A percentile compares a stretch with the other conserved stretches of the same genome.
phyloP scores from a whole-genome alignment of 2,113 vertebrate genomes.

The Varanus komodoensis region DNA sequence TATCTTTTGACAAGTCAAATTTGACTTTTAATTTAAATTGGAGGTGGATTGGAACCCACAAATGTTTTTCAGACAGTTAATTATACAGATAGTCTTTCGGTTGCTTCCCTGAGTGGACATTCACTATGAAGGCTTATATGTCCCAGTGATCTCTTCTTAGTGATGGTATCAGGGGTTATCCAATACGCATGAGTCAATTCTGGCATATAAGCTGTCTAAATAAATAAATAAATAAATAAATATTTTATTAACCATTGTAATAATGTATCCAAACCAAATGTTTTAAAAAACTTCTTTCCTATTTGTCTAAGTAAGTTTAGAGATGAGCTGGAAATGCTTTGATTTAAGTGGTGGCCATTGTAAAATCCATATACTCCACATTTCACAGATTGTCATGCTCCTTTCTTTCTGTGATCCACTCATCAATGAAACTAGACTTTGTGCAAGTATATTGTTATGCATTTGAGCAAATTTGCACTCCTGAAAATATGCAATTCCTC shows the following conservation, averaged over 20 bases:
- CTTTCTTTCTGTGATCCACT: no score
- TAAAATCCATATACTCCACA: no score
- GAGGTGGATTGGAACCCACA: not conserved
- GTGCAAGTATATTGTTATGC: no score
- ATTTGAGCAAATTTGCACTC: no score
- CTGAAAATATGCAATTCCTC: no score
- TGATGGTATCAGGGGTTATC: not conserved
- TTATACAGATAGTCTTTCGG: no score
- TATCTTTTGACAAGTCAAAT: not conserved
- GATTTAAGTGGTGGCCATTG: no score
- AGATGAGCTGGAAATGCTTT: not conserved
- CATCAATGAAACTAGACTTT: no score
- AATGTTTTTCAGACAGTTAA: not conserved
- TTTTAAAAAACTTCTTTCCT: not conserved
- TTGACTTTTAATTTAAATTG: not conserved
- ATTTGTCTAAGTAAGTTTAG: not conserved
- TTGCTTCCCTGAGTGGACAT: not conserved
- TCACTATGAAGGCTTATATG: not conserved
- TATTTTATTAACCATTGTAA: not conserved
- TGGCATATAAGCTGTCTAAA: not conserved
- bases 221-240: no score
- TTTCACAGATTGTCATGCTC: no score
- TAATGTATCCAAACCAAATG: not conserved
- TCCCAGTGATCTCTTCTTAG: no score
- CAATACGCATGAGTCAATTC: not conserved